A percentile compares a stretch with the other conserved stretches of the same genome.
These are phyloP conservation scores for Neopelma chrysocephalum DNA, from an alignment of 2,797 vertebrate species.

Conservation along the genomic window DNA sequence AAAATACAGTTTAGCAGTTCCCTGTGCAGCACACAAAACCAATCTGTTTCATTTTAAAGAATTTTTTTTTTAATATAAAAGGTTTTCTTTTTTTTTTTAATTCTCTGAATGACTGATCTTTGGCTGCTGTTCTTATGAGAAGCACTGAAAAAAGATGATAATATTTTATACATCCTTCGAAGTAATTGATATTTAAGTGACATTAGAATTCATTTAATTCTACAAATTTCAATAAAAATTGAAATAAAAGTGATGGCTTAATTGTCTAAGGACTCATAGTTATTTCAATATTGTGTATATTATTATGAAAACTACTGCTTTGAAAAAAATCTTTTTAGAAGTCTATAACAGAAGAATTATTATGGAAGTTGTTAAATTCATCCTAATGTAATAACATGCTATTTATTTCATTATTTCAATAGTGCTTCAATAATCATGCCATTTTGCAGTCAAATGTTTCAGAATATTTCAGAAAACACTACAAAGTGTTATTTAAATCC, in stretches of 20 bases:
- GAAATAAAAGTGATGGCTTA: neutral
- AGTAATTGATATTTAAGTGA: neutral
- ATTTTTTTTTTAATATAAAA: neutral
- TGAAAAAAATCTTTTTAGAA: neutral
- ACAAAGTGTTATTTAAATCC: neutral
- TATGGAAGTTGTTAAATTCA: neutral
- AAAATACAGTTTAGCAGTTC: neutral
- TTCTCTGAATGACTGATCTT: neutral
- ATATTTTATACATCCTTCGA: neutral
- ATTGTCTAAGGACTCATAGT: neutral
- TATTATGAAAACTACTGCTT: neutral
- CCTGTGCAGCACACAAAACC: neutral
- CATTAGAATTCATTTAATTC: neutral
- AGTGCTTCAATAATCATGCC: neutral
- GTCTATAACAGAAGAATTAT: neutral
- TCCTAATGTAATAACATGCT: neutral
- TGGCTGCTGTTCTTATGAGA: neutral
- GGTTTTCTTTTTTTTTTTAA: neutral
- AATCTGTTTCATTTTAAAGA: neutral
- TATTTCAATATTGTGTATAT: neutral
- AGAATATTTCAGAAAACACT: neutral
- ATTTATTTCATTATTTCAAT: neutral
- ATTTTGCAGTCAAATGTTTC: neutral
- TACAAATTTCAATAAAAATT: neutral
- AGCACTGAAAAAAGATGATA: neutral